Evolutionary conservation across 23 tunicate species (phyloP), one percentile per base, ranked within the genome.

Genomic region (Ciona savignyi): DNA sequence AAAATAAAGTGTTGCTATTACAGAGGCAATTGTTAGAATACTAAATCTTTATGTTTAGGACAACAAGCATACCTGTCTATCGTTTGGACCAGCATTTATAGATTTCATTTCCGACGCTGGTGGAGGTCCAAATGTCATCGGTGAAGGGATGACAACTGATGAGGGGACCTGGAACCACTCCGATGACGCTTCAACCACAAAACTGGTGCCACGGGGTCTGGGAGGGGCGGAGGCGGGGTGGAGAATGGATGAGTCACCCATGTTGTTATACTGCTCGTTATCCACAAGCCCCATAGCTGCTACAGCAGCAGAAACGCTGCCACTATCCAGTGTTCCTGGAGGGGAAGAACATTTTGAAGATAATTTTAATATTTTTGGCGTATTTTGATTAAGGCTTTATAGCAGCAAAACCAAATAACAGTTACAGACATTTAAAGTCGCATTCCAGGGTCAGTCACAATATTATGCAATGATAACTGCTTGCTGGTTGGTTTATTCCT

Each of bases 21-120:
- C n/a, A n/a, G n/a, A n/a, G n/a, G n/a, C n/a, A n/a, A n/a, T n/a
- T n/a, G n/a, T n/a, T n/a, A n/a, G n/a, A n/a, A n/a, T n/a, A n/a
- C n/a, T n/a, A n/a, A n/a, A n/a, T n/a, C n/a, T n/a, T n/a, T n/a
- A n/a, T n/a, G n/a, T n/a, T n/a, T n/a, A n/a, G n/a, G n/a, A n/a
- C n/a, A n/a, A n/a, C n/a, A n/a, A n/a, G n/a, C 51, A 19, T 51
- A 88, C 96, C 96, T 88, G 96, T 76, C 87, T 82, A 33, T 88
- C 96, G 67, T 88, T 88, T 2, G 96, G 96, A 4, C 96, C 87
- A 22, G 80, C 56, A 32, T 73, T 56, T 11, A 69, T 65, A 25
- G 35, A 34, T 20, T 63, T 74, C 51, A 88, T 88, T 51, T 88
- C 96, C 0, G 96, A 81, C 34, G 96, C 96, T 21, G 86, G 96